These are phyloP conservation scores for Pelobates cultripes DNA, from an alignment of 2,797 vertebrate genomes.

Conservation along the genomic window DNA sequence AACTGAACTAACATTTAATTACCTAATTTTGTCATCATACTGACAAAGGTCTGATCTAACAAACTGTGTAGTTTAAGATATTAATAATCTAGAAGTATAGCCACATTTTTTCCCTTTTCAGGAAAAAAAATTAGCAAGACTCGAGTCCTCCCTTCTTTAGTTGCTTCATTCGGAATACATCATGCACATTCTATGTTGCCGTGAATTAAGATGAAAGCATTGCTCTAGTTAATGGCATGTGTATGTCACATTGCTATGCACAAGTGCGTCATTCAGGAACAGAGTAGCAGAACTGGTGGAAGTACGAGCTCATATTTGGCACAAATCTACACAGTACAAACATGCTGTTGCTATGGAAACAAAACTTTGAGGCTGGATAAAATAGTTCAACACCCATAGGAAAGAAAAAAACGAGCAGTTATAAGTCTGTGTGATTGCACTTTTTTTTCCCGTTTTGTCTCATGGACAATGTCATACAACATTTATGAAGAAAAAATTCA, in stretches of 20 bases:
- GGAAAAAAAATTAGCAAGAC: neutral
- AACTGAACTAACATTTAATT: no score
- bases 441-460: no score
- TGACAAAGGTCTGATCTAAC: neutral
- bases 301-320: slow-evolving; percentile 50
- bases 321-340: slow-evolving; percentile 20
- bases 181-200: neutral
- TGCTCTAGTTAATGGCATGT: slow-evolving; percentile 16
- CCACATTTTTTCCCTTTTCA: slow-evolving; percentile 7
- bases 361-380: slow-evolving; percentile 37
- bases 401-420: slow-evolving; percentile 13
- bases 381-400: slow-evolving; percentile 13
- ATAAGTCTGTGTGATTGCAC: slow-evolving; percentile 21
- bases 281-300: slow-evolving; percentile 33
- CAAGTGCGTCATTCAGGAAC: slow-evolving; percentile 38
- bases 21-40: no score
- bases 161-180: slow-evolving; percentile 7
- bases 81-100: neutral
- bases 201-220: slow-evolving; percentile 24
- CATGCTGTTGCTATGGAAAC: slow-evolving; percentile 44
- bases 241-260: slow-evolving; percentile 16
- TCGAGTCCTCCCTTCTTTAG: neutral
- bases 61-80: neutral
- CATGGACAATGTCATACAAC: no score
- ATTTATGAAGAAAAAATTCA: no score